Evolutionary conservation across 2,113 vertebrate genomes (phyloP), one percentile per base, ranked within the genome.

Genomic region (Atractosteus spatula): DNA sequence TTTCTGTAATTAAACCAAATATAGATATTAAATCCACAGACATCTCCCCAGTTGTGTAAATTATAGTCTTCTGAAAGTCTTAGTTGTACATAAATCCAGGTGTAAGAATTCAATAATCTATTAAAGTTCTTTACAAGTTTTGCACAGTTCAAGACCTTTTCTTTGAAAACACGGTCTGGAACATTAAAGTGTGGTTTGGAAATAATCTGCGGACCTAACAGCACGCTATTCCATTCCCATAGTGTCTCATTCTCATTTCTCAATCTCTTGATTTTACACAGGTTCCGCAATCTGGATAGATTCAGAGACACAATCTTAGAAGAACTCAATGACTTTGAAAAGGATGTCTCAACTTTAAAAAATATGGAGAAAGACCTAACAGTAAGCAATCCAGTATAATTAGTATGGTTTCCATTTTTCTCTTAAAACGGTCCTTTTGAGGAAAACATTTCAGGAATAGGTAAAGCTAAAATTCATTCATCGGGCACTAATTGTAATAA

Each of bases 331-430:
- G 94, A 82, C 14, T 85, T 95, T 89, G 95, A 98, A 81, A 91
- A 93, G 81, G 90, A 94, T 73, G 90, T 92, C 68, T 82, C 86
- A 54, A 73, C 85, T 47, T 86, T 99, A 74, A 93, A 86, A 84
- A 90, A 75, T 80, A 91, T 97, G 86, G 95, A 98, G 71, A 94
- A 94, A 79, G 95, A 98, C 74, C 85, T 96, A 78, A 85, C 29
- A 78, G 97, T 99, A 90, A 75, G 91, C 89, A 4, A 14, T 4
- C 12, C 7, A 47, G 71, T 83, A 68, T 0, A 41, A 43, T 47
- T 66, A 55, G 66, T 80, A 73, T 57, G 11, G 51, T 17, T 62
- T 62, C 54, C 8, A 10, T 51, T 51, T 45, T 7, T 29, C 5
- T 67, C 16, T 62, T 29, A 63, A 1, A 29, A 55, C 29, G 42